Evolutionary conservation across 2,113 vertebrate genomes (phyloP).

Genomic region (Peucedramus taeniatus): DNA sequence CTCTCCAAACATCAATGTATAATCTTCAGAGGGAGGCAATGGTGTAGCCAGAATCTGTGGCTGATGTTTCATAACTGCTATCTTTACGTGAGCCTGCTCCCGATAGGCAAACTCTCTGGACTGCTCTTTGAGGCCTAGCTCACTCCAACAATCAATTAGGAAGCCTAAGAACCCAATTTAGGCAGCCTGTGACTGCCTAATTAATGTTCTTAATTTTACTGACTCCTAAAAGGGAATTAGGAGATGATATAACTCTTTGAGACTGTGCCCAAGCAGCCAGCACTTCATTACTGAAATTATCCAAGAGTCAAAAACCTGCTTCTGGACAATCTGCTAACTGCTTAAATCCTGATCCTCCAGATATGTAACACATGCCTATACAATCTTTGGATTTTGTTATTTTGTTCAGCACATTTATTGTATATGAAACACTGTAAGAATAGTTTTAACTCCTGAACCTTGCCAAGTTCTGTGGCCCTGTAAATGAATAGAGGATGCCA

Average conservation of each 20-base stretch:
- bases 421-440: background rate
- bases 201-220: constrained; percentile 23
- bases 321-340: background rate
- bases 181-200: background rate
- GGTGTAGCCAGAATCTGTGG: background rate
- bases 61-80: background rate
- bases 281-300: background rate
- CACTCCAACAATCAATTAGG: background rate
- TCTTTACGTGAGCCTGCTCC: background rate
- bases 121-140: background rate
- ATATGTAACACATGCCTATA: background rate
- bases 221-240: background rate
- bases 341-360: background rate
- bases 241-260: background rate
- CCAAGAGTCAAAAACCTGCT: background rate
- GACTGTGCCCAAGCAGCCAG: background rate
- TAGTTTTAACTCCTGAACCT: background rate
- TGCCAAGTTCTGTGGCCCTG: background rate
- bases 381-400: background rate
- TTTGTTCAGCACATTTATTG: background rate
- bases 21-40: background rate
- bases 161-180: background rate
- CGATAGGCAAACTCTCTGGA: background rate
- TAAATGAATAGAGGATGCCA: background rate
- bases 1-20: background rate